Evolutionary conservation across 1,140 invertebrate genomes (phyloP).

Genomic region (Oedothorax gibbosus): DNA sequence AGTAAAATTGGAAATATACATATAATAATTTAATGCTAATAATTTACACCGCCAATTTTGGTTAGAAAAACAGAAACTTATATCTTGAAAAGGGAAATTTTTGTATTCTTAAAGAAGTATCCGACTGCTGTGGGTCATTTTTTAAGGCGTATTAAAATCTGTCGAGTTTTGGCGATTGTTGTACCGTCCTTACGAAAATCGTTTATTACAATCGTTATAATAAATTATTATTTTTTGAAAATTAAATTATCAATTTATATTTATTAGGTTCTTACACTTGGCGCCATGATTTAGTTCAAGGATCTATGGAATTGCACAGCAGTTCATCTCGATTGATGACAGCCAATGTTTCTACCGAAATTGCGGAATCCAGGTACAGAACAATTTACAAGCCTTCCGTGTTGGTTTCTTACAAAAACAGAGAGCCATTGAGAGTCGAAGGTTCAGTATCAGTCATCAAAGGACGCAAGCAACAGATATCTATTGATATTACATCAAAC

Average conservation of each 20-base stretch:
- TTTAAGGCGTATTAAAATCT: too few species aligned
- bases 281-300: slow-evolving; percentile 6
- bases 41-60: neutral
- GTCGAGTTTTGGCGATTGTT: too few species aligned
- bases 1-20: neutral
- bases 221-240: too few species aligned
- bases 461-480: slow-evolving; percentile 39
- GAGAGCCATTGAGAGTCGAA: neutral
- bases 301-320: neutral
- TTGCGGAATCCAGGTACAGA: neutral
- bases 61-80: too few species aligned
- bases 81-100: too few species aligned
- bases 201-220: too few species aligned
- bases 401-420: neutral
- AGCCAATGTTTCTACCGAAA: slow-evolving; percentile 5
- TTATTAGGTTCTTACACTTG: slow-evolving; percentile 28
- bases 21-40: neutral
- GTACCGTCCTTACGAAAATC: too few species aligned
- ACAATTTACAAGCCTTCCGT: neutral
- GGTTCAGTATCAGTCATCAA: slow-evolving; percentile 13
- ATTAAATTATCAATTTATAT: neutral
- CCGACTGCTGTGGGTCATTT: too few species aligned
- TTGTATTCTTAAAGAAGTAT: too few species aligned
- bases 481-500: slow-evolving; percentile 36
- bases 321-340: neutral